Evolutionary conservation across 64 coral and sea anemone genomes (phyloP), one percentile per base, ranked within the genome.

Genomic region (Acropora yongei): DNA sequence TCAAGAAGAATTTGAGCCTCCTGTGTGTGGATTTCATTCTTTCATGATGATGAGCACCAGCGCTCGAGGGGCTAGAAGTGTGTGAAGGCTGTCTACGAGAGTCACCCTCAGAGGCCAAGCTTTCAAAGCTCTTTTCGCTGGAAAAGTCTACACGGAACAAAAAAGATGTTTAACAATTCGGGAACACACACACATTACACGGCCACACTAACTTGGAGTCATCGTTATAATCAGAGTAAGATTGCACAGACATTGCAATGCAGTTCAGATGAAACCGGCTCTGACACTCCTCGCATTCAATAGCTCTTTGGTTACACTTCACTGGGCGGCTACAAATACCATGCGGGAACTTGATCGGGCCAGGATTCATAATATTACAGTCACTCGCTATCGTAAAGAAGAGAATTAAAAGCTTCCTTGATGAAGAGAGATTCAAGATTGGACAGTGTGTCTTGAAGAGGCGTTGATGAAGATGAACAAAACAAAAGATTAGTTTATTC

Each of bases 1-100:
- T n/a, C 6, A n/a, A 79, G 3, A 79, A n/a, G 40, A 79, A 47
- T 79, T 79, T 79, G 17, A 79, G 77, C 43, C 47, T 79, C 77
- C 41, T 79, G 6, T 47, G 12, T 53, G 63, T 68, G 11, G 17
- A 68, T 30, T 51, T 51, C 78, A 6, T 49, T 49, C 55, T 0
- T 51, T 47, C 47, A 11, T 10, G 60, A 10, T 63, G 60, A 14
- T 53, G 6, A 49, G 5, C 55, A 20, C 11, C 44, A 51, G 44
- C 44, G 7, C 78, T 51, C 41, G 46, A 47, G 55, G 78, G 78
- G 44, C 78, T 16, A 47, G 46, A 80, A 12, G 46, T 41, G 10
- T 53, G 78, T 49, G 53, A 57, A 8, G 78, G 78, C 3, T 19
- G 55, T 9, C 46, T 13, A 51, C 8, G 9, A 13, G 45, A 20